Conservation (phyloP, 2,113 vertebrate species). For the Hyla sarda region DNA sequence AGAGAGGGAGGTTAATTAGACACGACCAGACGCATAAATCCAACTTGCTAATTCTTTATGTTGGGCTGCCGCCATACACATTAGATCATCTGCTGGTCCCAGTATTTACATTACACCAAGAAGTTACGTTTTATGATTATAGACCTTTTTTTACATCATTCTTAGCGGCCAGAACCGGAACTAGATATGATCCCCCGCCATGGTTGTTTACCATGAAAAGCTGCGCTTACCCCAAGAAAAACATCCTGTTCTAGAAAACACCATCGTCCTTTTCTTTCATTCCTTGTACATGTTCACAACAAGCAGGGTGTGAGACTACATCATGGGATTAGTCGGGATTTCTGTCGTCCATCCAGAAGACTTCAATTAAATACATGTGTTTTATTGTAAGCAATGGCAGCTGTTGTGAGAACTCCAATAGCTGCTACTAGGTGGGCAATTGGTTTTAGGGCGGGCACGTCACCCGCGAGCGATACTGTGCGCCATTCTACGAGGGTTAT, state of each 20-base stretch:
- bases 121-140: neutral
- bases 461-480: neutral
- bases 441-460: neutral
- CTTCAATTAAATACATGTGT: constrained; percentile 10
- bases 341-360: constrained; percentile 4
- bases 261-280: neutral
- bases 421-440: constrained; percentile 15
- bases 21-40: neutral
- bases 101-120: neutral
- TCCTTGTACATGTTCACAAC: constrained; percentile 5
- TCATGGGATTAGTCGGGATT: neutral
- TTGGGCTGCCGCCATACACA: neutral
- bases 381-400: constrained; percentile 11
- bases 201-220: too few relatives aligned
- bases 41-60: neutral
- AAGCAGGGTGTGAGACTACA: constrained; percentile 14
- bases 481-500: neutral
- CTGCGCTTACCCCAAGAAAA: neutral
- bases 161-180: neutral
- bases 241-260: neutral
- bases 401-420: neutral
- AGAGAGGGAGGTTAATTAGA: too few relatives aligned
- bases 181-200: too few relatives aligned
- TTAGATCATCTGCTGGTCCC: neutral
- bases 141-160: neutral